Evolutionary conservation across 2,888 invertebrate species (phyloP).

Genomic region (Heliconius erato): DNA sequence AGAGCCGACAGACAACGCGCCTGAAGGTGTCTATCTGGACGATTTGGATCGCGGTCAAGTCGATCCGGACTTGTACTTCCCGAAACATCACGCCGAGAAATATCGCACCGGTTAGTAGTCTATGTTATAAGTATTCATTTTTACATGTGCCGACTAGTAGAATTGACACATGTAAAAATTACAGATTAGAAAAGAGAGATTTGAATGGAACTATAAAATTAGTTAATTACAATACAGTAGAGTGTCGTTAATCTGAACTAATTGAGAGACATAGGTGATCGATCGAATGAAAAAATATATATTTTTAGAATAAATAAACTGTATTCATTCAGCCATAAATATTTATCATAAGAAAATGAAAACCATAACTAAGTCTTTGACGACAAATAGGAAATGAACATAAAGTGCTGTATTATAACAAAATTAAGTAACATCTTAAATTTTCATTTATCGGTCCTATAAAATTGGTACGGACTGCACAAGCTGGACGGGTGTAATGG

Average conservation of each 20-base stretch:
- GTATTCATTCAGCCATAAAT: not conserved
- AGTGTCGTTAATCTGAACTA: not conserved
- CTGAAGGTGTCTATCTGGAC: constrained; percentile 95
- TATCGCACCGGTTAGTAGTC: constrained; percentile 73
- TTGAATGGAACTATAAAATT: not conserved
- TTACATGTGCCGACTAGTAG: not conserved
- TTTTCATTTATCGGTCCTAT: too few relatives aligned
- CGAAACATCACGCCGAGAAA: constrained; percentile 87
- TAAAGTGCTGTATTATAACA: not conserved
- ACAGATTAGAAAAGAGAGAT: not conserved
- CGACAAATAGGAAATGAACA: not conserved
- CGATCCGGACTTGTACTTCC: constrained; percentile 97
- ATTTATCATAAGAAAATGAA: not conserved
- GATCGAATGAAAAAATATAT: too few relatives aligned
- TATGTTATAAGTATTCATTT: not conserved
- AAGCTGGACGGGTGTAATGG: not conserved
- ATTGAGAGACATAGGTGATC: too few relatives aligned
- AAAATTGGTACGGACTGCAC: not conserved
- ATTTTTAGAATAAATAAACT: too few relatives aligned
- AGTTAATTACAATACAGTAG: not conserved
- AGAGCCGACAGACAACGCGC: constrained; percentile 77
- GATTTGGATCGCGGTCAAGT: constrained; percentile 95
- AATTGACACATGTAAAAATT: too few relatives aligned
- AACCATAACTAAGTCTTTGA: not conserved
- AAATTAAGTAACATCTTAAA: too few relatives aligned